Percentiles rank a stretch among this genome's conserved stretches.
Conservation (phyloP, 2,113 vertebrate species). For the Cyanoliseus patagonus region DNA sequence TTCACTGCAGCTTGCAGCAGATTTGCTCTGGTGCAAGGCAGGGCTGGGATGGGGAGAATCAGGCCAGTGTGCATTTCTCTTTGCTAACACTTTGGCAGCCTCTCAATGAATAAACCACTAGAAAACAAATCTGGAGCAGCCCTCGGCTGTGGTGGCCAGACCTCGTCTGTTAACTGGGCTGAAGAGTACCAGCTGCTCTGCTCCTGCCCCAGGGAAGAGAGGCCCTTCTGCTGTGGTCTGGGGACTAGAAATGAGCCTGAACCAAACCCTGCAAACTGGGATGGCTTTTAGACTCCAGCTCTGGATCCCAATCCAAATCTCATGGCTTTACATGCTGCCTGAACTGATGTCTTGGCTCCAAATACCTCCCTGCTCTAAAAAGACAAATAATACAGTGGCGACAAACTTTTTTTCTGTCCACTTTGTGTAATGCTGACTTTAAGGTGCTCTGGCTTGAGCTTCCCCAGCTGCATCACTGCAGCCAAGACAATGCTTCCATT, state of each 20-base stretch:
- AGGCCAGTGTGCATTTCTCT: constrained; percentile 38
- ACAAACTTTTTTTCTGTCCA: background rate
- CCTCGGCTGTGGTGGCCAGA: constrained; percentile 34
- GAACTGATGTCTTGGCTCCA: background rate
- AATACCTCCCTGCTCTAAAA: background rate
- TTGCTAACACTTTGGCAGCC: constrained; percentile 33
- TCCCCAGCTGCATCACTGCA: background rate
- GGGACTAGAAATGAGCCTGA: constrained; percentile 26
- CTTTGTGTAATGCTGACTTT: background rate
- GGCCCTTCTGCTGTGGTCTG: constrained; percentile 56
- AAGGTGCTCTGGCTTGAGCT: background rate
- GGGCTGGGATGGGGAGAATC: background rate
- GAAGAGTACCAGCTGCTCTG: constrained; percentile 67
- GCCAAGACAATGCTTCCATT: background rate
- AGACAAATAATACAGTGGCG: background rate
- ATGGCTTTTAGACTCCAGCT: constrained; percentile 12
- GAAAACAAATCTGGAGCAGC: constrained; percentile 60
- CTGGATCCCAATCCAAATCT: constrained; percentile 34
- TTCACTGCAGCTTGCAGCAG: background rate
- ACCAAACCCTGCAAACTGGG: background rate
- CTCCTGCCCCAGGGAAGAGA: constrained; percentile 42
- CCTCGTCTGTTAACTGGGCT: constrained; percentile 50
- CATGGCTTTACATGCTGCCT: constrained; percentile 22
- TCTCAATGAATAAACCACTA: constrained; percentile 56
- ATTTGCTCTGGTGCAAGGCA: background rate